phyloP scores from a whole-genome alignment of 2,888 invertebrate species.

The Bursaphelenchus okinawaensis region DNA sequence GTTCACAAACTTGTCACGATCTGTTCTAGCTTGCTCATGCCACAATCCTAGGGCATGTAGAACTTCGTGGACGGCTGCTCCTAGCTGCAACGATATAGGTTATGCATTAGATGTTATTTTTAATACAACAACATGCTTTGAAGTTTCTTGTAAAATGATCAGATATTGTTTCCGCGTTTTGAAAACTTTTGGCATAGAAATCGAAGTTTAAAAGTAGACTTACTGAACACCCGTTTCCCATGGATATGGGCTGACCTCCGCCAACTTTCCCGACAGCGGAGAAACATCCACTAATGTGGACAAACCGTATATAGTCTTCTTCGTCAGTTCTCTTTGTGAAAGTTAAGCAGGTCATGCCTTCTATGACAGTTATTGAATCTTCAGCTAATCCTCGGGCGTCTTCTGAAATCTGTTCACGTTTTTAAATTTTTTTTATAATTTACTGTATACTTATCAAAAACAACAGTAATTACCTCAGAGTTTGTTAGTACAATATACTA shows the following conservation, averaged over 20 bases:
- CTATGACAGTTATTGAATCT: neutral
- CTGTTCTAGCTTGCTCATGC: constrained; percentile 16
- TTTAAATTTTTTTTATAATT: neutral
- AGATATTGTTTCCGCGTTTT: too few species aligned
- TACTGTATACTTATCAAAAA: too few species aligned
- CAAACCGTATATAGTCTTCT: constrained; percentile 8
- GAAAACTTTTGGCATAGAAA: neutral
- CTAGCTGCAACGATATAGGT: constrained; percentile 11
- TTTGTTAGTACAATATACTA: too few species aligned
- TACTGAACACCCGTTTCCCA: neutral
- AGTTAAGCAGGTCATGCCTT: constrained; percentile 7
- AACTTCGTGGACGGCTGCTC: constrained; percentile 29
- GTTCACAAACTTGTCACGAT: constrained; percentile 18
- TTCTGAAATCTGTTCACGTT: too few species aligned
- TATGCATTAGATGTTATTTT: neutral
- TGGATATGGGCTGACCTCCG: constrained; percentile 7
- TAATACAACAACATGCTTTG: neutral
- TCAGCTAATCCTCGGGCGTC: neutral
- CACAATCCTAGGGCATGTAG: constrained; percentile 21
- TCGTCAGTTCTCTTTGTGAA: constrained; percentile 15
- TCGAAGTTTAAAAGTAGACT: neutral
- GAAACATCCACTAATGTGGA: constrained; percentile 14
- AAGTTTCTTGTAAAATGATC: too few species aligned
- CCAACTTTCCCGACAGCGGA: constrained; percentile 9
- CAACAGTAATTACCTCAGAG: too few species aligned